Percentiles rank a stretch among this genome's conserved stretches.
Conservation (phyloP, 2,888 invertebrate genomes). For the Nomada fabriciana region DNA sequence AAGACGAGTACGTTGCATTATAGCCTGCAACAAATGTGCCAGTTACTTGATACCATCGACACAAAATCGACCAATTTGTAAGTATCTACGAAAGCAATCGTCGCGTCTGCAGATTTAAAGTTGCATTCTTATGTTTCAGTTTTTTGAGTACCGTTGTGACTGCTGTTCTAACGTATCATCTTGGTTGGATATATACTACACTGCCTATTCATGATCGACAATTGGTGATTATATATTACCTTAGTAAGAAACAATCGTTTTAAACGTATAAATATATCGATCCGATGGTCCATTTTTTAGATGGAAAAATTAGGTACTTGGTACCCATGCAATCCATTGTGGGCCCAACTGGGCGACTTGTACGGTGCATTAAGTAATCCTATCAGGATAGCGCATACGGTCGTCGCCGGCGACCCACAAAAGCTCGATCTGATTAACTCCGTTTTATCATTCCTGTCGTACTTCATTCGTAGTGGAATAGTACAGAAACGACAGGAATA, state of each 20-base stretch:
- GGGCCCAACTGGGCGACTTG: constrained; percentile 95
- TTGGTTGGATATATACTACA: constrained; percentile 96
- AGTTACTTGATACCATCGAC: constrained; percentile 89
- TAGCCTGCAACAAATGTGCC: constrained; percentile 86
- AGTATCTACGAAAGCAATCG: constrained; percentile 83
- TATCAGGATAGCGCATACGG: constrained; percentile 91
- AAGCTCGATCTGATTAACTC: constrained; percentile 89
- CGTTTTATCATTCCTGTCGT: constrained; percentile 92
- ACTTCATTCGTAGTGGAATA: constrained; percentile 89
- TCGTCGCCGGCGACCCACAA: constrained; percentile 89
- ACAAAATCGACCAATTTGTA: constrained; percentile 96
- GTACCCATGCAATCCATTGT: constrained; percentile 94
- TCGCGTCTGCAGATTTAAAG: not conserved
- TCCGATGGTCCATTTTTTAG: constrained; percentile 62
- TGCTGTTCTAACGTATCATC: constrained; percentile 94
- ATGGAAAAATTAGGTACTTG: constrained; percentile 86
- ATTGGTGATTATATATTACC: constrained; percentile 71
- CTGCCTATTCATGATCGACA: constrained; percentile 75
- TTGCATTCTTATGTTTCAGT: constrained; percentile 85
- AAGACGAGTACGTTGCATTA: constrained; percentile 72
- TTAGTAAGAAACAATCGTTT: not conserved
- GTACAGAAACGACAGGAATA: constrained; percentile 76
- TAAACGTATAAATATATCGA: not conserved
- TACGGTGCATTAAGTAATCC: constrained; percentile 94
- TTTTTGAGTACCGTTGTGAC: constrained; percentile 96